phyloP scores from a whole-genome alignment of 2,113 vertebrate genomes.

The Hippocampus guttulatus region DNA sequence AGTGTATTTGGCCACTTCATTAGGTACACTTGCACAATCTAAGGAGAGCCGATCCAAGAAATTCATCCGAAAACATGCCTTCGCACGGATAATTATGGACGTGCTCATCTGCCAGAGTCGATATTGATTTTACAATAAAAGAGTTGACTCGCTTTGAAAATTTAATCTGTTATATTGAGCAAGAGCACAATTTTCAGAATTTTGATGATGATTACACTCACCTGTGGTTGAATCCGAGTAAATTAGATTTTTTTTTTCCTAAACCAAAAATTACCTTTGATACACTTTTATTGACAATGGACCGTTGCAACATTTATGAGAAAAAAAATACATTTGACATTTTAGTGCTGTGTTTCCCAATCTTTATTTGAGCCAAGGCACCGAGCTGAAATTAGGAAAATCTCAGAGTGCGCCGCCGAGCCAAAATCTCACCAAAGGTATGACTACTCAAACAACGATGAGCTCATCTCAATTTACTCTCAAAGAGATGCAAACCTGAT shows the following conservation, averaged over 20 bases:
- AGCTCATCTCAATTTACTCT: background rate
- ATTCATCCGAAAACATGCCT: background rate
- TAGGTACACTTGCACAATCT: background rate
- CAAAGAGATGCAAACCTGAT: background rate
- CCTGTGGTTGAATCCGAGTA: background rate
- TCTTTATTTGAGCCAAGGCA: too few species aligned
- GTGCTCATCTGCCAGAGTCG: background rate
- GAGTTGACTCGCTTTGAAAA: too few species aligned
- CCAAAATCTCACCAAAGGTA: background rate
- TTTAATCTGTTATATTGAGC: background rate
- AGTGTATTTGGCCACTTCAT: constrained; percentile 43
- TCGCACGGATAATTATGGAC: background rate
- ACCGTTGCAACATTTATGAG: background rate
- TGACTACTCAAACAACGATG: background rate
- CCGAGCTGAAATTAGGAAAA: background rate
- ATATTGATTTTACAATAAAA: background rate
- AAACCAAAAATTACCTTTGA: background rate
- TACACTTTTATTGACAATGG: background rate
- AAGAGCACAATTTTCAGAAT: background rate
- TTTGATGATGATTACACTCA: background rate
- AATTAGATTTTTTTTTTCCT: background rate
- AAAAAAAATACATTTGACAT: background rate
- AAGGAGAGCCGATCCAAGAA: background rate
- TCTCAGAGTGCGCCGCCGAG: background rate
- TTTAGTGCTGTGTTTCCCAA: too few species aligned